Evolutionary conservation across 2,888 invertebrate genomes (phyloP).

Genomic region (Thymelicus sylvestris): DNA sequence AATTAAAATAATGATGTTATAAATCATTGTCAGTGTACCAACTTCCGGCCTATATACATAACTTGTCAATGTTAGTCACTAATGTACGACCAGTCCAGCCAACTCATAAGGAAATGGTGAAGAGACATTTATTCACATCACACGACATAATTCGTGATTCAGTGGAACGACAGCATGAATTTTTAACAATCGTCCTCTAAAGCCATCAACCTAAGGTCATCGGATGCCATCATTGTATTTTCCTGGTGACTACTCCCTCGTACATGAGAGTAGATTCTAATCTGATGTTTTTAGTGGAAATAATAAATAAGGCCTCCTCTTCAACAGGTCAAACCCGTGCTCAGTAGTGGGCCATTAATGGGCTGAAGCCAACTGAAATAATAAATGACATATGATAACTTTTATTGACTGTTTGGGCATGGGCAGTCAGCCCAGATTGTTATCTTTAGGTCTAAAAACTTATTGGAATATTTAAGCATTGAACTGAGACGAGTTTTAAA

Average conservation of each 20-base stretch:
- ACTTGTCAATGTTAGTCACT: background rate
- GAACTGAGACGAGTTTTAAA: no score
- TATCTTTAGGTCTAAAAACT: no score
- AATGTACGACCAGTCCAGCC: background rate
- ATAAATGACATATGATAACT: background rate
- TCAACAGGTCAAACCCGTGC: no score
- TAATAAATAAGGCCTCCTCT: background rate
- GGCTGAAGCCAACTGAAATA: no score
- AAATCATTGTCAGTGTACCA: background rate
- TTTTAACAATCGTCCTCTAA: conserved; percentile 33
- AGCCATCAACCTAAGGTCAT: conserved; percentile 14
- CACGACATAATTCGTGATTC: conserved; percentile 27
- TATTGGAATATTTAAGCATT: no score
- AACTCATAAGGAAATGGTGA: conserved; percentile 11
- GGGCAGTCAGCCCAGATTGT: no score
- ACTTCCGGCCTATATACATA: background rate
- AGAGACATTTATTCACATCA: conserved; percentile 12
- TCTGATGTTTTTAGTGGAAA: conserved; percentile 10
- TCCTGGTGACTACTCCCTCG: conserved; percentile 10
- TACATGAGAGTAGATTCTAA: conserved; percentile 14
- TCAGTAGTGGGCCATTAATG: no score
- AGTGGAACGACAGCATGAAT: conserved; percentile 24
- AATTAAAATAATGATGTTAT: no score
- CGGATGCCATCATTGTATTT: conserved; percentile 12
- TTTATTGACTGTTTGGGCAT: no score